Base-by-base conservation (phyloP, 2,113 vertebrate species). In the Speoplatyrhinus poulsoni region DNA sequence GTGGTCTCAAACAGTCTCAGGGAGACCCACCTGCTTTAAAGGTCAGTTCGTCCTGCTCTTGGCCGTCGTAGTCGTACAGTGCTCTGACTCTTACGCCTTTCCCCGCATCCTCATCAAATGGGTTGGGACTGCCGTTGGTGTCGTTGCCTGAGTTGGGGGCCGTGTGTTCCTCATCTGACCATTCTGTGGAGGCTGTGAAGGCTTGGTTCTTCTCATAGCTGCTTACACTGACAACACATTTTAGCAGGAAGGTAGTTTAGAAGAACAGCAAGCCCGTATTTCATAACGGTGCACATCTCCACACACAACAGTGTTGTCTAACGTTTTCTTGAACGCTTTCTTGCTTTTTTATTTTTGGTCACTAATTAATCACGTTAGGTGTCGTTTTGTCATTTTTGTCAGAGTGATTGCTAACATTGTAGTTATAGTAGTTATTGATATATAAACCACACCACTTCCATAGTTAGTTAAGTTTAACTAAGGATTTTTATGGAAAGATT, bases 41-140 rank as follows among this genome's bases (percentile, higher is more conserved):
- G 91, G 90, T 99, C 82, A 99, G 94, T 77, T 99, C 96, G 1
- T 99, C 97, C 88, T 97, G 96, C 80, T 99, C 97, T 75, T 98
- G 97, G 59, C 96, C 97, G 0, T 96, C 94, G 0, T 99, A 99
- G 91, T 99, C 96, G 0, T 98, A 99, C 52, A 98, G 94, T 0
- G 97, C 97, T 59, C 93, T 92, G 72, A 99, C 96, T 3, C 96
- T 92, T 69, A 96, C 94, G 0, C 95, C 95, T 83, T 93, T 91
- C 53, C 17, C 78, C 17, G 5, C 41, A 0, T 96, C 96, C n/a
- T 98, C 96, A 0, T 96, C 94, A 6, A 98, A 97, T 62, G 95
- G 95, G 86, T 98, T 98, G 72, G 85, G 41, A 11, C 93, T 94
- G 0, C 96, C 96, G 0, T 98, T 98, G 83, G 95, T 93, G 88